Conservation (phyloP, 2,888 invertebrate genomes). For the Lycophotia porphyrea region DNA sequence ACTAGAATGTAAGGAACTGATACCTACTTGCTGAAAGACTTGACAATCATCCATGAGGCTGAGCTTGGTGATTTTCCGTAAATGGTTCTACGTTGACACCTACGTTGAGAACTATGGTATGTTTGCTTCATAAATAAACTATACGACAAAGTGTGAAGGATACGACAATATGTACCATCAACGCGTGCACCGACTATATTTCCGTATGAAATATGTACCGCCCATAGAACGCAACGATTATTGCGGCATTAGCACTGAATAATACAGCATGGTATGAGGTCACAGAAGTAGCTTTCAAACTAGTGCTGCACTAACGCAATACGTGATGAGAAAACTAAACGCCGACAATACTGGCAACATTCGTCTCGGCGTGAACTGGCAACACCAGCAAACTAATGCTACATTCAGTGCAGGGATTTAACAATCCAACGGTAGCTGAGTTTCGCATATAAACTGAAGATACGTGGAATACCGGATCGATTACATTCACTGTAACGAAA, state of each 20-base stretch:
- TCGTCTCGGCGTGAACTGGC: conserved; percentile 54
- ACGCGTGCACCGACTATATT: conserved; percentile 11
- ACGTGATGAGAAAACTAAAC: conserved; percentile 67
- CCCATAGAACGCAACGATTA: conserved; percentile 54
- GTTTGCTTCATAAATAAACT: background rate
- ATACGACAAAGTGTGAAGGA: background rate
- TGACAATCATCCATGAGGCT: background rate
- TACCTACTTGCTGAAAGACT: background rate
- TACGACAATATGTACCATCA: background rate
- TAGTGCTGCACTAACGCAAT: conserved; percentile 58
- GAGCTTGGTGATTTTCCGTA: background rate
- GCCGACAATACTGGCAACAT: conserved; percentile 58
- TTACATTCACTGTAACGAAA: conserved; percentile 61
- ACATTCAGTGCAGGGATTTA: conserved; percentile 59
- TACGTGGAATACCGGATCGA: conserved; percentile 56
- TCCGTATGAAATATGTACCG: conserved; percentile 53
- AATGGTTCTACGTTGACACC: background rate
- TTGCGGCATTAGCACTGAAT: conserved; percentile 52
- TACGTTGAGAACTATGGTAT: background rate
- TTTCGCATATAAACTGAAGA: conserved; percentile 60
- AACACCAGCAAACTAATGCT: conserved; percentile 54
- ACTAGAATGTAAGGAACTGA: background rate
- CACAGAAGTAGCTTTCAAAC: conserved; percentile 56
- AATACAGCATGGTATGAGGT: conserved; percentile 42
- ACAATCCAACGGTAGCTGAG: conserved; percentile 54